These are phyloP conservation scores for Pseudonaja textilis DNA, from an alignment of 2,113 vertebrate species.

Conservation along the genomic window DNA sequence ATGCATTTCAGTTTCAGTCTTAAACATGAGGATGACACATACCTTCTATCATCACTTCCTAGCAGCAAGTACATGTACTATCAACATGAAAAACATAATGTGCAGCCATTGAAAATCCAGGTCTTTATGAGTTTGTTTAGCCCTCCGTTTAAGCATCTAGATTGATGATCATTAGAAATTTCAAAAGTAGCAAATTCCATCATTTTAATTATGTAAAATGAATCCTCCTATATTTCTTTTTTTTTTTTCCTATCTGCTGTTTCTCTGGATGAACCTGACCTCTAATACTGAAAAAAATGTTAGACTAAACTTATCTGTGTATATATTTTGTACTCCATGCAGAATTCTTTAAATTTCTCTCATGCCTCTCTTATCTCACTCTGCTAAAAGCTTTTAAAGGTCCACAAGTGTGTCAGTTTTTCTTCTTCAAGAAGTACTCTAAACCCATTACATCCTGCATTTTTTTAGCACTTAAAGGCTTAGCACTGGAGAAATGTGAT, in stretches of 20 bases:
- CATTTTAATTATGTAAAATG: not conserved
- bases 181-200: not conserved
- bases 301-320: not conserved
- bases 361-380: not conserved
- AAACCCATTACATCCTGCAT: not conserved
- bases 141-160: not conserved
- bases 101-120: not conserved
- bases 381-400: not conserved
- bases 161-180: not conserved
- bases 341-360: not conserved
- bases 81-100: not conserved
- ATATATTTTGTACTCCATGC: not conserved
- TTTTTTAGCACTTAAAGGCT: not conserved
- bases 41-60: not conserved
- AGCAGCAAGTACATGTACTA: not conserved
- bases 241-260: not conserved
- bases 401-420: not conserved
- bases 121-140: not conserved
- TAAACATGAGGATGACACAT: not conserved
- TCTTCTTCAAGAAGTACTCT: not conserved
- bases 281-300: not conserved
- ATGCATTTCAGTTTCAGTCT: not conserved
- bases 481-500: not conserved
- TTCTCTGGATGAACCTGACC: not conserved
- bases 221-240: not conserved